These are phyloP conservation scores for Elgaria multicarinata DNA, from an alignment of 2,113 vertebrate species.

Conservation along the genomic window DNA sequence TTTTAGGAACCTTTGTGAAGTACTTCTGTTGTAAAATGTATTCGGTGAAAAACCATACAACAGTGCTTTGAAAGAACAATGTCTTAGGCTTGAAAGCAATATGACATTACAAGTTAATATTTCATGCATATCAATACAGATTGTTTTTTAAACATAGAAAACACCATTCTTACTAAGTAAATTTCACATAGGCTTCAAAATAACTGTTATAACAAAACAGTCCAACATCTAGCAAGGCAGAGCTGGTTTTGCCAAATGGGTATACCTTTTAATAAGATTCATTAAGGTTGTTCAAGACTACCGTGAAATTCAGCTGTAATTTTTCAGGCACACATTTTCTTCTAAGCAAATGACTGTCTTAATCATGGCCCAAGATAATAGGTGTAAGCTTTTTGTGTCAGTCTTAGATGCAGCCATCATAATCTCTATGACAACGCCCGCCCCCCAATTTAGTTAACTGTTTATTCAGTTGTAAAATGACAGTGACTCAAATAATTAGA, in stretches of 20 bases:
- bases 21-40: neutral
- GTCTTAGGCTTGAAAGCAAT: neutral
- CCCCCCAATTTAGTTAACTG: conserved; percentile 70
- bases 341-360: conserved; percentile 55
- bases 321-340: conserved; percentile 55
- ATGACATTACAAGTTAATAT: neutral
- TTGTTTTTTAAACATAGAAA: neutral
- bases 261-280: conserved; percentile 48
- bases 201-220: accelerated
- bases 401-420: conserved; percentile 63
- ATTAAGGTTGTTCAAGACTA: conserved; percentile 40
- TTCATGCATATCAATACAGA: neutral
- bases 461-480: conserved; percentile 77
- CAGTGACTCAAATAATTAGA: conserved; percentile 76
- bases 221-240: neutral
- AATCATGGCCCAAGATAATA: conserved; percentile 59
- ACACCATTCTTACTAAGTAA: neutral
- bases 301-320: conserved; percentile 65
- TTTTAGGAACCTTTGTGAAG: neutral
- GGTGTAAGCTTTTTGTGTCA: conserved; percentile 40
- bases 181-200: neutral
- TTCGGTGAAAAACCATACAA: neutral
- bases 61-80: neutral
- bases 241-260: conserved; percentile 29
- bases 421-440: conserved; percentile 65